These are phyloP conservation scores for Crossocerus cetratus DNA, from an alignment of 2,888 invertebrate genomes.

Conservation along the genomic window DNA sequence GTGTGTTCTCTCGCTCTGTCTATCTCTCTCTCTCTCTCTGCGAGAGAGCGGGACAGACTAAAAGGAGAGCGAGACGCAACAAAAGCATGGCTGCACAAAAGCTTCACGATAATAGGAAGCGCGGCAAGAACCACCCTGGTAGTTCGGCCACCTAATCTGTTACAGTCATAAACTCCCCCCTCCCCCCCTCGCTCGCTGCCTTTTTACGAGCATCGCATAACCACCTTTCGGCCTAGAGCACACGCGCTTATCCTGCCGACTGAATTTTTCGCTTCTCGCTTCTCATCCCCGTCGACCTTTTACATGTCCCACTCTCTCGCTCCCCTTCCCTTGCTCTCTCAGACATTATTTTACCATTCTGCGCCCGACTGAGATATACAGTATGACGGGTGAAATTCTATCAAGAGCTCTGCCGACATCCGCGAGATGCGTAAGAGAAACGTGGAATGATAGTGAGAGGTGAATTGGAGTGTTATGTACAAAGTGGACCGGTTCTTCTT, in stretches of 20 bases:
- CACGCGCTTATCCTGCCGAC: not conserved
- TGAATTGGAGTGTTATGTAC: not conserved
- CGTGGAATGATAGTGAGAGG: too few species aligned
- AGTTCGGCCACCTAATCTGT: conserved; percentile 73
- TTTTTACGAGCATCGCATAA: conserved; percentile 47
- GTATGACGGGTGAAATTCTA: too few species aligned
- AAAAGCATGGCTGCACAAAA: conserved; percentile 62
- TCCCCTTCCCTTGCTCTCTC: not conserved
- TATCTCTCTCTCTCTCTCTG: too few species aligned
- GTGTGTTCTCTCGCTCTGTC: too few species aligned
- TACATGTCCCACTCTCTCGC: not conserved
- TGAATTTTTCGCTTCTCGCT: not conserved
- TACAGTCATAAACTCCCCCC: conserved; percentile 75
- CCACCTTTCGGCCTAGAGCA: conserved; percentile 38
- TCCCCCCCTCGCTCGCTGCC: conserved; percentile 60
- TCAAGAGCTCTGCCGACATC: too few species aligned
- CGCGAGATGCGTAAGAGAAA: too few species aligned
- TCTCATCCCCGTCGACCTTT: not conserved
- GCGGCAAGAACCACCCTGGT: conserved; percentile 60
- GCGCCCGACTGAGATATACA: too few species aligned
- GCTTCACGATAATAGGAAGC: conserved; percentile 61
- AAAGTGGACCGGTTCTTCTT: not conserved
- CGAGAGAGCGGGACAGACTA: conserved; percentile 19
- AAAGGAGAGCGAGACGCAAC: conserved; percentile 42
- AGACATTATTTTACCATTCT: too few species aligned